These are phyloP conservation scores for Ianthella basta DNA, from an alignment of 37 sponge, comb jelly and placozoan genomes.

Conservation along the genomic window DNA sequence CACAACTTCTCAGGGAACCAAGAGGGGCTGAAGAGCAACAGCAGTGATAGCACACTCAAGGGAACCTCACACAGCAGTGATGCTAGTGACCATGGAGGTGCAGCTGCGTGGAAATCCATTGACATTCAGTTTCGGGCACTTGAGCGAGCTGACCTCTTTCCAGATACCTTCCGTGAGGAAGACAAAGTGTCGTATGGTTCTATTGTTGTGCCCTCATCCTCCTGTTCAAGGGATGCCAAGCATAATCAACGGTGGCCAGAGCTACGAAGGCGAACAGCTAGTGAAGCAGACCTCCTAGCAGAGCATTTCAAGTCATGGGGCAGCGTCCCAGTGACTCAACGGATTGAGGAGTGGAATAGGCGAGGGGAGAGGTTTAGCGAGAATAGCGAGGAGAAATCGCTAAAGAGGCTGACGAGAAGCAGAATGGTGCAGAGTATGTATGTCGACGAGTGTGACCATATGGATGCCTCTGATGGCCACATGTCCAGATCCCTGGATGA, in stretches of 20 bases:
- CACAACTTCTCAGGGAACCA: no score
- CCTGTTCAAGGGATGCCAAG: no score
- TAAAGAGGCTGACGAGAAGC: no score
- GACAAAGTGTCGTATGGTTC: slow-evolving; percentile 16
- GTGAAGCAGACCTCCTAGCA: slow-evolving; percentile 14
- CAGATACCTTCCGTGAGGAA: not conserved
- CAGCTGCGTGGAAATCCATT: not conserved
- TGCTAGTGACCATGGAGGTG: not conserved
- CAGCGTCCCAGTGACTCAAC: not conserved
- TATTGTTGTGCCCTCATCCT: not conserved
- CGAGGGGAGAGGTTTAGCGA: not conserved
- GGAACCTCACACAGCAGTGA: no score
- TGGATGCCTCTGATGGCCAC: no score
- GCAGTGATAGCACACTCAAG: no score
- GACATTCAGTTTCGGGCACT: not conserved
- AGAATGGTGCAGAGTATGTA: slow-evolving; percentile 5
- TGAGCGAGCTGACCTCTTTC: slow-evolving; percentile 13
- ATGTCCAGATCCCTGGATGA: no score
- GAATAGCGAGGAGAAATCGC: not conserved
- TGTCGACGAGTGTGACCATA: not conserved
- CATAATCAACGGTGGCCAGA: no score
- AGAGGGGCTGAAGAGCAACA: no score
- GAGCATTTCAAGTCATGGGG: not conserved
- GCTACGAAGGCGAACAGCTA: not conserved
- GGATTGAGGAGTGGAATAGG: slow-evolving; percentile 16